These are phyloP conservation scores for Odontophorus gujanensis DNA, from an alignment of 2,113 vertebrate species.

Conservation along the genomic window DNA sequence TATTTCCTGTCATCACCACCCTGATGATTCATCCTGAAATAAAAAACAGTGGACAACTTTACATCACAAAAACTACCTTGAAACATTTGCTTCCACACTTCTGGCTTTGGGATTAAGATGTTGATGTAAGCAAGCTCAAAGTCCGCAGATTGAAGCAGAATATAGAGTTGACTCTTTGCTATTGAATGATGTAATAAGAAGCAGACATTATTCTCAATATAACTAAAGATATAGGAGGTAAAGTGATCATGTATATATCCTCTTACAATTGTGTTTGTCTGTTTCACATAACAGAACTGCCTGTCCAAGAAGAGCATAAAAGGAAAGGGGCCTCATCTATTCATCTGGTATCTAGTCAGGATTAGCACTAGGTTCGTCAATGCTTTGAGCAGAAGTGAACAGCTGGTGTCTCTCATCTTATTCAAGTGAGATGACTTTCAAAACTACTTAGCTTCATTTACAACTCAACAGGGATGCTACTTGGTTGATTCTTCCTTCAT, in stretches of 20 bases:
- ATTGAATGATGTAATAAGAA: fast-evolving
- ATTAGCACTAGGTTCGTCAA: neutral
- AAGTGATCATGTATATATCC: fast-evolving
- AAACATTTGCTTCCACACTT: neutral
- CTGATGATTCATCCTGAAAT: neutral
- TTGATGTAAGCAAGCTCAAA: neutral
- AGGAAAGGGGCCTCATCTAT: neutral
- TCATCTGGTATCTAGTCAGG: neutral
- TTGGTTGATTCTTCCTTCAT: neutral
- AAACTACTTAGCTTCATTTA: neutral
- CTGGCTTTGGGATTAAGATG: neutral
- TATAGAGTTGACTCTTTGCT: neutral
- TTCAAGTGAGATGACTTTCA: neutral
- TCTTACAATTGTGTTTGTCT: neutral
- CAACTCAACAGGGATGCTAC: neutral
- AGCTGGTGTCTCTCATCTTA: neutral
- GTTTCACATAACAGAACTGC: fast-evolving
- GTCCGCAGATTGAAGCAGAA: neutral
- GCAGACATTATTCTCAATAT: neutral
- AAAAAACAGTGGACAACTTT: neutral
- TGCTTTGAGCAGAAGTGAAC: neutral
- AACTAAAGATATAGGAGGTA: neutral
- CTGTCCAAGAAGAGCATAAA: neutral
- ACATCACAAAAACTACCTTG: neutral
- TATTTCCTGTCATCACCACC: neutral